Evolutionary conservation across 2,113 vertebrate species (phyloP), one percentile per base, ranked within the genome.

Genomic region (Columbina picui): DNA sequence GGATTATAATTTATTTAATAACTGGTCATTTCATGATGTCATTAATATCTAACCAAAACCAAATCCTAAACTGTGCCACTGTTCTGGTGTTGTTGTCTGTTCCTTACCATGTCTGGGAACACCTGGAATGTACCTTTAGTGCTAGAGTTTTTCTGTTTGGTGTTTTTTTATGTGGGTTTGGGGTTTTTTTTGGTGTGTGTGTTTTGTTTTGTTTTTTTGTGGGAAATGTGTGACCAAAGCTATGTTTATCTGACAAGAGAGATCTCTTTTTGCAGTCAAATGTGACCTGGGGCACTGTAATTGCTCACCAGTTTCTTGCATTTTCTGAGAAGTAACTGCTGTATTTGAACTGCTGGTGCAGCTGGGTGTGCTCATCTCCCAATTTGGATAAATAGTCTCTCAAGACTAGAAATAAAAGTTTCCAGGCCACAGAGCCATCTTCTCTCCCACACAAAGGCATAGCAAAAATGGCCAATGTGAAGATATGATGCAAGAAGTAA

Each of bases 111-210:
- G 41, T 23, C 34, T 53, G 34, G 30, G 34, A 65, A 36, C 11
- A 60, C 15, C 67, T 36, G 41, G 25, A 68, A 75, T 5, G 36
- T 34, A 30, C 70, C 56, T 50, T 85, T 25, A 41, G 38, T 5
- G 12, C 16, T n/a, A 52, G 12, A 0, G 0, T 47, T 41, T 77
- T 80, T 64, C 6, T 65, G 9, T 26, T 8, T 45, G 10, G 4
- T 19, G 4, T 59, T 32, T 38, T 49, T 25, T 32, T 27, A 8
- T 14, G 34, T 15, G 50, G 20, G 79, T 47, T 56, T 14, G 12
- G 14, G 22, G 41, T 49, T 25, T 43, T 27, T 17, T 17, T n/a
- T n/a, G n/a, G 39, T 39, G 39, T 39, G 39, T 39, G 39, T 39
- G 39, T n/a, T 39, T 43, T 25, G 30, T 29, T 21, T 14, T 36